Base-by-base conservation (phyloP, 2,797 vertebrate species). In the Microchirus variegatus region DNA sequence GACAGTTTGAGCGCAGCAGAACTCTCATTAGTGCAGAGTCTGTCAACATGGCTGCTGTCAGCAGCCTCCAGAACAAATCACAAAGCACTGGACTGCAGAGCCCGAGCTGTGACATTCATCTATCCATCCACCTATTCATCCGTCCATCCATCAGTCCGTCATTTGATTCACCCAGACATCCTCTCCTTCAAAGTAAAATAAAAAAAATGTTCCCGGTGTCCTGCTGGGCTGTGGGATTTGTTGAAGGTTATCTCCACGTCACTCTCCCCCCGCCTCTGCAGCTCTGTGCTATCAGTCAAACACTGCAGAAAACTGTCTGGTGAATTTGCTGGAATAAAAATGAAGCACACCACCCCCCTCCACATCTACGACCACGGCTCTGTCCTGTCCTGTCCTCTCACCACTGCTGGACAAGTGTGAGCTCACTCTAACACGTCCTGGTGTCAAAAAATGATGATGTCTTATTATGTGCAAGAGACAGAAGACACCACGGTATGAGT, bases 1-100 rank as follows among this genome's bases (percentile, higher is more conserved):
- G 42, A 46, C 53, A 31, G 64, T 60, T 65, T 55, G 36, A 1
- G 60, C 26, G 13, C 31, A 55, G 67, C 65, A 46, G 38, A 37
- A 9, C 53, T 62, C 77, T 77, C 65, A 80, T 85, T 81, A 84
- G 82, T 10, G 44, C 53, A 42, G 52, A 49, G 63, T 47, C 73
- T 73, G 77, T 74, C 79, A 58, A 50, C 68, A 9, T 2, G 7
- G 57, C 50, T 76, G 56, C 64, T 50, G 45, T 61, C 76, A 70
- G 51, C 14, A 1, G 65, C 6, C 13, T 70, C 70, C 52, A 47
- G 38, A 44, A 36, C 22, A 31, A 52, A 38, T 49, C 51, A 31
- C 22, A 17, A 55, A 58, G 40, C 35, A n/a, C 42, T 48, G 48
- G 68, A 63, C 71, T 66, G 60, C 45, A 67, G 40, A 17, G 50